Percentiles rank a stretch among this genome's conserved stretches.
Conservation (phyloP, 1,140 invertebrate species). For the Lepidurus apus region DNA sequence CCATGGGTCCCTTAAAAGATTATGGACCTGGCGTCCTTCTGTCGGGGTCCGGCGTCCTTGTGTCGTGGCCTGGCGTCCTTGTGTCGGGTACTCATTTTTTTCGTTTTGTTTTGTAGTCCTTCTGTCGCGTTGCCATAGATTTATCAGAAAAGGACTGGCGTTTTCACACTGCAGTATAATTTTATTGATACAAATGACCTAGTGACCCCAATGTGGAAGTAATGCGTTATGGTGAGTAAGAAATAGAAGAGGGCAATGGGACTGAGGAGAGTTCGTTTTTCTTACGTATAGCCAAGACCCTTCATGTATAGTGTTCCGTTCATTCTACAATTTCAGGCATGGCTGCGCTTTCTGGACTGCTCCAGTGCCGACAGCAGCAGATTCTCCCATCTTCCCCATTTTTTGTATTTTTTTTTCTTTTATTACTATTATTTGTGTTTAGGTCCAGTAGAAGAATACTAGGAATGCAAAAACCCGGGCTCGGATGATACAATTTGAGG, state of each 20-base stretch:
- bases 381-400: not conserved
- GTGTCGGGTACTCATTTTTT: too few relatives aligned
- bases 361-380: not conserved
- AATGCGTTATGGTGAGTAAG: not conserved
- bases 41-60: too few relatives aligned
- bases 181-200: too few relatives aligned
- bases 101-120: too few relatives aligned
- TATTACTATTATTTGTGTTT: not conserved
- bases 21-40: too few relatives aligned
- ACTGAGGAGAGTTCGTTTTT: not conserved
- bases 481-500: not conserved
- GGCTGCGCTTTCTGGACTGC: not conserved
- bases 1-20: too few relatives aligned
- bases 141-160: too few relatives aligned
- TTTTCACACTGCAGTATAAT: too few relatives aligned
- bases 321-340: constrained; percentile 4
- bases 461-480: not conserved
- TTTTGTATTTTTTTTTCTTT: not conserved
- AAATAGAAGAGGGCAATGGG: not conserved
- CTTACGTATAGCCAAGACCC: not conserved
- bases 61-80: too few relatives aligned
- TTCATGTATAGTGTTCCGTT: not conserved
- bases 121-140: too few relatives aligned
- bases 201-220: too few relatives aligned
- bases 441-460: too few relatives aligned